Percentiles rank a stretch among this genome's conserved stretches.
These are phyloP conservation scores for Urechis unicinctus DNA, from an alignment of 2,888 invertebrate genomes.

Conservation along the genomic window DNA sequence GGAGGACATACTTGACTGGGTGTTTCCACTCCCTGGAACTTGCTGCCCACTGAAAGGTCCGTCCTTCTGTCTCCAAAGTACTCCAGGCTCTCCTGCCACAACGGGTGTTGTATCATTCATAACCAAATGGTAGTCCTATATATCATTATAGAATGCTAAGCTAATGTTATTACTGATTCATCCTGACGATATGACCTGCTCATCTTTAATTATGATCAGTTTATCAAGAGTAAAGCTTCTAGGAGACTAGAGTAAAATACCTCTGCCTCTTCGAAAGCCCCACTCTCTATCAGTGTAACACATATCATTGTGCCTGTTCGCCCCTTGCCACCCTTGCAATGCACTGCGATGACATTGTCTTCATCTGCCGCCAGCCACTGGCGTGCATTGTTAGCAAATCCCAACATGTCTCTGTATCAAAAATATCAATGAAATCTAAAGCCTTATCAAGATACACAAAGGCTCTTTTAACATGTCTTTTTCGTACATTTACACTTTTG, in stretches of 20 bases:
- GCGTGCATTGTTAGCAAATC: conserved; percentile 49
- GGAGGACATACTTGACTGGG: conserved; percentile 51
- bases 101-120: neutral
- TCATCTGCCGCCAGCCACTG: conserved; percentile 49
- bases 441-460: neutral
- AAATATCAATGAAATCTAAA: neutral
- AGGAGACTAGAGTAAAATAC: conserved; percentile 1
- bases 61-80: conserved; percentile 55
- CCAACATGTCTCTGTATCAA: conserved; percentile 48
- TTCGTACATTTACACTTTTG: no score
- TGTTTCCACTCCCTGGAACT: conserved; percentile 55
- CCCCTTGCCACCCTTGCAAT: conserved; percentile 56
- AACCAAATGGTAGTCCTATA: no score
- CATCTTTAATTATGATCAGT: neutral
- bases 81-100: conserved; percentile 47
- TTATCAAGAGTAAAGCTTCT: neutral
- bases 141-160: no score
- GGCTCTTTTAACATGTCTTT: neutral
- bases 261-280: conserved; percentile 50
- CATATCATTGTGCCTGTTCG: conserved; percentile 56
- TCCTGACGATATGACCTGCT: neutral
- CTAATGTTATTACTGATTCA: no score
- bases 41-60: conserved; percentile 50
- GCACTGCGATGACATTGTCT: conserved; percentile 54
- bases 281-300: conserved; percentile 53